Percentiles rank a stretch among this genome's conserved stretches.
Conservation (phyloP, 2,113 vertebrate genomes). For the Sebastes fasciatus region DNA sequence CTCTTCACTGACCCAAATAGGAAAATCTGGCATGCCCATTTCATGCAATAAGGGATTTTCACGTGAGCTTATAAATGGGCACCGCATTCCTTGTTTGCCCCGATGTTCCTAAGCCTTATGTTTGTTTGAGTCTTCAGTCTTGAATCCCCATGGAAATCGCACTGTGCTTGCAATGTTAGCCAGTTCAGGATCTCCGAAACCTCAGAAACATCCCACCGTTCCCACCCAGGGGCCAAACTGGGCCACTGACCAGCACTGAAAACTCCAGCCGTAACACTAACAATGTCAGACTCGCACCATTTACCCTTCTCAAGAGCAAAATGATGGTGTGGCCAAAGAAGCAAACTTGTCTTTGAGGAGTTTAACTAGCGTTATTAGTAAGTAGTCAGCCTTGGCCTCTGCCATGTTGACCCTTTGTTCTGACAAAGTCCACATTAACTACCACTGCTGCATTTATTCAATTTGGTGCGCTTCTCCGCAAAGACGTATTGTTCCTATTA, state of each 20-base stretch:
- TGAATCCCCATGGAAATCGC: constrained; percentile 31
- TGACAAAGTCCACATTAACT: constrained; percentile 9
- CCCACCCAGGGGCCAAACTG: constrained; percentile 27
- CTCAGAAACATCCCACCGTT: neutral
- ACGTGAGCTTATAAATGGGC: constrained; percentile 27
- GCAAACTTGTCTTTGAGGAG: constrained; percentile 13
- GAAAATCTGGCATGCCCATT: constrained; percentile 50
- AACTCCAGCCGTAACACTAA: constrained; percentile 24
- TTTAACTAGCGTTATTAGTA: constrained; percentile 26
- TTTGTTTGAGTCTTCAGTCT: constrained; percentile 40
- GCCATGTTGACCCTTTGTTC: constrained; percentile 17
- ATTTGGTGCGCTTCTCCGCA: neutral
- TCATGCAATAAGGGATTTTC: constrained; percentile 55
- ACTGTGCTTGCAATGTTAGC: constrained; percentile 21
- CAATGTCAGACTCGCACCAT: constrained; percentile 24
- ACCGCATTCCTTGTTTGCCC: constrained; percentile 33
- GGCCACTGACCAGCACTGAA: constrained; percentile 9
- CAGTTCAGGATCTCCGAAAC: constrained; percentile 15
- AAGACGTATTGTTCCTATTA: constrained; percentile 3
- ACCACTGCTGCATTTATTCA: constrained; percentile 2
- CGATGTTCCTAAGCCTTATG: constrained; percentile 26
- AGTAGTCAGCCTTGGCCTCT: constrained; percentile 22
- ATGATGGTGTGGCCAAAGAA: constrained; percentile 11
- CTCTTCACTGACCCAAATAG: constrained; percentile 35
- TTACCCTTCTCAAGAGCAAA: constrained; percentile 42